phyloP scores from a whole-genome alignment of 2,113 vertebrate genomes.

The Glaucidium brasilianum region DNA sequence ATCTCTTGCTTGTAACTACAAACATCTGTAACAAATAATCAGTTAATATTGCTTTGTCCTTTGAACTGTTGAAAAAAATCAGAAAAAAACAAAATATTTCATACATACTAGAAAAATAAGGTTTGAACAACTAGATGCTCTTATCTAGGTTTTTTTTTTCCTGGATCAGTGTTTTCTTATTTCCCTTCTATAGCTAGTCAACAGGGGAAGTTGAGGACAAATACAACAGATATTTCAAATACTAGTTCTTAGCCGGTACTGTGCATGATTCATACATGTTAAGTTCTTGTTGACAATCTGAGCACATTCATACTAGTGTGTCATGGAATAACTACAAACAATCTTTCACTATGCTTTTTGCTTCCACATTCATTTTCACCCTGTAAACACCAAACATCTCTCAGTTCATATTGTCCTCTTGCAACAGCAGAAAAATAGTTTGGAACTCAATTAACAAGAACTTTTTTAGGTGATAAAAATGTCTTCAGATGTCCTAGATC shows the following conservation, averaged over 20 bases:
- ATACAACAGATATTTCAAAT: background rate
- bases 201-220: background rate
- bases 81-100: background rate
- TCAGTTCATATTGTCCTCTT: background rate
- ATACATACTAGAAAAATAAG: background rate
- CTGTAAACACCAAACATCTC: background rate
- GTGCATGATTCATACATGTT: background rate
- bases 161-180: background rate
- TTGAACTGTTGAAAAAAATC: background rate
- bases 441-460: background rate
- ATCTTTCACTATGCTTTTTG: background rate
- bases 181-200: background rate
- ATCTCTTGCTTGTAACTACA: background rate
- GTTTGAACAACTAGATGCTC: background rate
- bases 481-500: background rate
- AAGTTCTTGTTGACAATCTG: background rate
- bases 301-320: background rate
- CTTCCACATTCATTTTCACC: background rate
- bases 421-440: background rate
- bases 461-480: background rate
- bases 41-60: background rate
- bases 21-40: background rate
- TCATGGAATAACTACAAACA: background rate
- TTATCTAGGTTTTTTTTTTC: background rate
- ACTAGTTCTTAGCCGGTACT: background rate